phyloP scores from a whole-genome alignment of 1,140 invertebrate genomes.

The Drosophila pseudoananassae region DNA sequence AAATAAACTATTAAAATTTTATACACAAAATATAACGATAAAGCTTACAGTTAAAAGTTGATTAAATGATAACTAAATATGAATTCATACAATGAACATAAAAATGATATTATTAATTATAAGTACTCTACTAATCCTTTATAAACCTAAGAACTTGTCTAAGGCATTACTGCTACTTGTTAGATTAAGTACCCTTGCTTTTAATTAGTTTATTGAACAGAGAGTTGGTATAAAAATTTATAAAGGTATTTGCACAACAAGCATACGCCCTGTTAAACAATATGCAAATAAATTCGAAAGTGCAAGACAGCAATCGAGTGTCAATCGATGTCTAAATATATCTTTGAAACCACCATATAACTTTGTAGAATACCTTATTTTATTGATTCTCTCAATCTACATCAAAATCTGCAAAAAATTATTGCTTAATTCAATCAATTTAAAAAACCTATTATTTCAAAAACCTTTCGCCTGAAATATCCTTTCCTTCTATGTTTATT shows the following conservation, averaged over 20 bases:
- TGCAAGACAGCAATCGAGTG: not conserved
- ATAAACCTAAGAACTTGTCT: not conserved
- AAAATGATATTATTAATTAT: not conserved
- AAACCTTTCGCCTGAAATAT: no score
- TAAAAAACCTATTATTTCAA: no score
- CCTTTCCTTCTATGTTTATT: no score
- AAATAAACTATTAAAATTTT: not conserved
- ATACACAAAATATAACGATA: not conserved
- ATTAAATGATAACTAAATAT: not conserved
- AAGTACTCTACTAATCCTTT: not conserved
- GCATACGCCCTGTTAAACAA: slow-evolving; percentile 37
- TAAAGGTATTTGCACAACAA: not conserved
- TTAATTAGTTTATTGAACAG: not conserved
- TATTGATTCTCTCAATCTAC: no score
- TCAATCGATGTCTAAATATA: not conserved
- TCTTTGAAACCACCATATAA: no score
- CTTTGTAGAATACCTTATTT: no score
- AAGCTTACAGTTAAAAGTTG: not conserved
- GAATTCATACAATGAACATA: no score
- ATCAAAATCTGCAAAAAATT: no score
- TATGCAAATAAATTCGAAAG: slow-evolving; percentile 1
- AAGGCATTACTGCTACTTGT: not conserved
- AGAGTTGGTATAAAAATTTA: not conserved
- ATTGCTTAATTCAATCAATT: no score
- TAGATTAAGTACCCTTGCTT: not conserved